Evolutionary conservation across 2,888 invertebrate species (phyloP).

Genomic region (Monoplex corrugatus): DNA sequence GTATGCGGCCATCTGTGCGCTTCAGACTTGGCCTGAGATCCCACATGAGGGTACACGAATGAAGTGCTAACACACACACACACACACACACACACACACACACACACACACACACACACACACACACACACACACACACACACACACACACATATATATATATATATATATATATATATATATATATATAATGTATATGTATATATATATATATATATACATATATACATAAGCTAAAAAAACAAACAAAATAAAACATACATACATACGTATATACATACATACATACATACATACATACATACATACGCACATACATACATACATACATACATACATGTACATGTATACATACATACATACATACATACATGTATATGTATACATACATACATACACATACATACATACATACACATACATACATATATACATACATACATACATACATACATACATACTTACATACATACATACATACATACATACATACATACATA

Average conservation of each 20-base stretch:
- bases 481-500: neutral
- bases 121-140: neutral
- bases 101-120: neutral
- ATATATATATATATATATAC: neutral
- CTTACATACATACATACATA: neutral
- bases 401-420: neutral
- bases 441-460: neutral
- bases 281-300: neutral
- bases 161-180: too few species aligned
- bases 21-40: too few species aligned
- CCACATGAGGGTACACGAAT: too few species aligned
- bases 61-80: conserved; percentile 10
- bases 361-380: neutral
- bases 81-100: neutral
- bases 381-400: neutral
- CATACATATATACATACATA: neutral
- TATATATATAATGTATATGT: too few species aligned
- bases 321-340: neutral
- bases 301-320: neutral
- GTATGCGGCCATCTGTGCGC: too few species aligned
- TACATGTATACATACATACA: neutral
- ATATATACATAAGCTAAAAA: neutral
- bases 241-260: neutral
- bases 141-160: neutral
- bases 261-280: neutral